Percentiles rank a stretch among this genome's conserved stretches.
phyloP scores from a whole-genome alignment of 2,113 vertebrate genomes.

The Chitala chitala region DNA sequence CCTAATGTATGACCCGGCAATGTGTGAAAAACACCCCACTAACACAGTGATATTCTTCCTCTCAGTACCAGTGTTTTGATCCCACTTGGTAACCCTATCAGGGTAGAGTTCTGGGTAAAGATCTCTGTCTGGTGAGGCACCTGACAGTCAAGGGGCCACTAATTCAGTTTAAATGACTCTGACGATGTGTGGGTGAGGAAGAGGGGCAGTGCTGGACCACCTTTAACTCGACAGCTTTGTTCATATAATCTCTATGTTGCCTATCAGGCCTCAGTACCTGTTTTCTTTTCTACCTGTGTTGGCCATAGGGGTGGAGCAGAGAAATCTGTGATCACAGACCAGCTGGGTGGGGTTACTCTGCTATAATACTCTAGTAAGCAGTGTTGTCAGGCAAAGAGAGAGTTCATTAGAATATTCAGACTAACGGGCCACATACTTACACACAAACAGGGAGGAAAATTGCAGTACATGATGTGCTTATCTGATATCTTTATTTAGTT shows the following conservation, averaged over 20 bases:
- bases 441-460: too few relatives aligned
- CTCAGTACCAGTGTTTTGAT: neutral
- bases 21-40: neutral
- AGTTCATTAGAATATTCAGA: too few relatives aligned
- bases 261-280: conserved; percentile 30
- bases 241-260: conserved; percentile 35
- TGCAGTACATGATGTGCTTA: too few relatives aligned
- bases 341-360: too few relatives aligned
- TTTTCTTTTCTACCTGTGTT: conserved; percentile 29
- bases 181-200: neutral
- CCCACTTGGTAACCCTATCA: neutral
- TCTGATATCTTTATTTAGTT: too few relatives aligned
- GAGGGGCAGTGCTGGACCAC: conserved; percentile 17
- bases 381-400: too few relatives aligned
- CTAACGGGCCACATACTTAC: too few relatives aligned
- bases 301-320: conserved; percentile 35
- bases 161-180: neutral
- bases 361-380: too few relatives aligned
- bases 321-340: conserved; percentile 66
- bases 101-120: neutral
- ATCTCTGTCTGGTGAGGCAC: neutral
- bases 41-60: neutral
- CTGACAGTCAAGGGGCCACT: neutral
- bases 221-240: conserved; percentile 39
- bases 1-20: neutral